These are phyloP conservation scores for Caenorhabditis panamensis DNA, from an alignment of 2,888 invertebrate species.

Conservation along the genomic window DNA sequence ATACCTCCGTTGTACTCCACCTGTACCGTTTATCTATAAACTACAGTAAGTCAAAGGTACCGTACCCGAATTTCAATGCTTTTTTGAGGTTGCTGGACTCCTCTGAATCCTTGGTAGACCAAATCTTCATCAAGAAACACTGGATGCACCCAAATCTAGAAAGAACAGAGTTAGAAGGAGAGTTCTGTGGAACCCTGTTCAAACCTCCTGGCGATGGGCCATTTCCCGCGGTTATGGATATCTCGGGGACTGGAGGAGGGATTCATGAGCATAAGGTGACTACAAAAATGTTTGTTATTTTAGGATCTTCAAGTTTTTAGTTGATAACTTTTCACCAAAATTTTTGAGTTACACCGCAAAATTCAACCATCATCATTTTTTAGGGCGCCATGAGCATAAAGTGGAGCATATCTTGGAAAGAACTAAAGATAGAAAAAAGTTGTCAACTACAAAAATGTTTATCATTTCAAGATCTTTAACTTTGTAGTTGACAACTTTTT, in stretches of 20 bases:
- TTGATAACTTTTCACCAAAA: too few relatives aligned
- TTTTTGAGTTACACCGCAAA: too few relatives aligned
- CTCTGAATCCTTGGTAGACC: conserved; percentile 26
- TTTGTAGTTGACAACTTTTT: too few relatives aligned
- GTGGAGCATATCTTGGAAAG: too few relatives aligned
- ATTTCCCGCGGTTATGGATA: conserved; percentile 62
- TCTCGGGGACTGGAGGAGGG: conserved; percentile 66
- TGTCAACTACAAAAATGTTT: too few relatives aligned
- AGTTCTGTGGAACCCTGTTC: conserved; percentile 63
- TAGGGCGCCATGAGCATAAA: too few relatives aligned
- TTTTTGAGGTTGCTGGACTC: conserved; percentile 55
- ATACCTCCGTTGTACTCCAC: conserved; percentile 62
- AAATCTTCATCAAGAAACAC: conserved; percentile 63
- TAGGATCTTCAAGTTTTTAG: too few relatives aligned
- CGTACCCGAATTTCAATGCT: not conserved
- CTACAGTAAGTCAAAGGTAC: conserved; percentile 30
- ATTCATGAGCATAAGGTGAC: conserved; percentile 63
- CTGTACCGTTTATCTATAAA: conserved; percentile 43
- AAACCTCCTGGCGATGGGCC: conserved; percentile 66
- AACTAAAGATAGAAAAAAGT: too few relatives aligned
- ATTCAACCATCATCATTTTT: too few relatives aligned
- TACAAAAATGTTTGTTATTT: not conserved
- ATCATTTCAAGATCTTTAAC: too few relatives aligned
- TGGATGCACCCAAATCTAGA: conserved; percentile 67
- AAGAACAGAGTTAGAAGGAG: conserved; percentile 51